Base-by-base conservation (phyloP, 92 coral and sea anemone genomes). In the Umimayanthus kanabou region DNA sequence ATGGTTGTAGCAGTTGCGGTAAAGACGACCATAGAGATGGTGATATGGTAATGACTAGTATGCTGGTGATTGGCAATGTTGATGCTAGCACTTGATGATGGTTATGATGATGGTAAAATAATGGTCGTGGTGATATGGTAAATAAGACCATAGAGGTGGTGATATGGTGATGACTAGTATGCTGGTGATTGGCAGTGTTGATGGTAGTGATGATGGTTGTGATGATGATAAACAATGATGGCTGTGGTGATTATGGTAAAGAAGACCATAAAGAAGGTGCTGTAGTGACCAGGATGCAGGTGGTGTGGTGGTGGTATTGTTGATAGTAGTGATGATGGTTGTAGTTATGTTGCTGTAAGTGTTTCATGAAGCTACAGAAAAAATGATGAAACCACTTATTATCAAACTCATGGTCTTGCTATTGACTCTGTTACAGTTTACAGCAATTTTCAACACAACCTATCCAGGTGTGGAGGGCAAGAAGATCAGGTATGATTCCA, bases 401-500 rank as follows among this genome's bases (percentile, higher is more conserved):
- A 5, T 61, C 69, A 20, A 25, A 79, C 53, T n/a, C 61, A 4
- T 7, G 25, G 33, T 71, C 71, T 6, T 79, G 18, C 30, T 53
- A 6, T 79, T 57, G 26, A 15, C 64, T 57, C 42, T 80, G 71
- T 87, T 85, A 73, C 88, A 90, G 95, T 91, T 87, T 37, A 74
- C 87, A 15, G 85, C 85, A 72, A 26, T 26, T 55, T 84, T 93
- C 77, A 84, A 85, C 47, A 94, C 96, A 53, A 33, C 49, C 1
- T 90, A 92, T 66, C 23, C 84, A 55, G 87, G 87, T 0, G 73
- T 80, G 26, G 96, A 92, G 84, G 96, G 92, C 9, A 73, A 39
- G 8, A 94, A 92, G 84, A 88, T 94, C 86, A 94, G 93, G 96
- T 94, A 88, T 47, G 2, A 18, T 58, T 26, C 53, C n/a, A 77